Base-by-base conservation (phyloP, 1,140 invertebrate species). In the Pseudomyrmex cubaensis region DNA sequence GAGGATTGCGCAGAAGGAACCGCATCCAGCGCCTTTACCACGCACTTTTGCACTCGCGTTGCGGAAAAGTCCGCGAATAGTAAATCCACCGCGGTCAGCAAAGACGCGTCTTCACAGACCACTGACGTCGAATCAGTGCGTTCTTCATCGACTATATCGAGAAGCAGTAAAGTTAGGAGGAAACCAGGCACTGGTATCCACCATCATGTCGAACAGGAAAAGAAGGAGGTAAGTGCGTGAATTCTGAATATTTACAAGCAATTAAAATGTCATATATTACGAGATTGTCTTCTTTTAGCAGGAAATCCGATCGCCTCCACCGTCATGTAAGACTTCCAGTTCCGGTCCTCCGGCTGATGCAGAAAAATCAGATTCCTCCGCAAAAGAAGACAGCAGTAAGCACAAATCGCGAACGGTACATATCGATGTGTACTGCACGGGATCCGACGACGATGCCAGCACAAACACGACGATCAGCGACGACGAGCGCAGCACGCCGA, bases 371-470 rank as follows among this genome's bases (percentile, higher is more conserved):
- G 90, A 92, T 12, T 88, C 90, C 5, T 92, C 89, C 4, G 54
- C 84, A 20, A 86, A 88, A n/a, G 92, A 92, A 9, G 89, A 90
- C 25, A 86, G 86, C 44, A 84, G 93, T 0, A 94, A 95, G 77
- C 95, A 95, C 82, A 96, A 96, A 87, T 96, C 96, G 2, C 93
- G 96, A 69, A 97, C 96, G 1, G 96, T 97, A 15, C 97, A 97
- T 87, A 97, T 97, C 56, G 97, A 97, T 92, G 97, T 97, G 4
- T 97, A 97, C 86, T 97, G 97, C 89, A 97, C 96, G 0, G 96
- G 96, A 1, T 96, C 96, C 2, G 96, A 97, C 84, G 96, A 96
- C 56, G 93, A 93, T 9, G 91, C 84, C 48, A 91, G 88, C 22
- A 82, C 87, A 5, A 88, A 90, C n/a, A 85, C 90, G 15, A 86